These are phyloP conservation scores for Danionella cerebrum DNA, from an alignment of 2,113 vertebrate species.

Conservation along the genomic window DNA sequence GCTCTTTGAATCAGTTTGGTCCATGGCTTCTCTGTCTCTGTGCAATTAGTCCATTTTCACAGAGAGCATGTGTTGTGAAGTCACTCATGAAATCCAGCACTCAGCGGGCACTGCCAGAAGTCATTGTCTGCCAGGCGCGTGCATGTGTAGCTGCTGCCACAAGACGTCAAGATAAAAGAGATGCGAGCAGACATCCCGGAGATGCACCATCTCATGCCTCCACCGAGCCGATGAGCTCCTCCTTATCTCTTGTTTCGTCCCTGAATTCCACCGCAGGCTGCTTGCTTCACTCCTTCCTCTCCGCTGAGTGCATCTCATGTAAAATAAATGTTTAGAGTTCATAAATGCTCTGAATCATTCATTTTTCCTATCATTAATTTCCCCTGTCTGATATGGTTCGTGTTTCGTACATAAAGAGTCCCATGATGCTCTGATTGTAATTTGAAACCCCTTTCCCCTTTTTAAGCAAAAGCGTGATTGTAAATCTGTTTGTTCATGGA, in stretches of 20 bases:
- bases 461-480: no score
- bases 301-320: neutral
- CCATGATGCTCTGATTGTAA: no score
- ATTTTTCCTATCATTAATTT: neutral
- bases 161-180: constrained; percentile 35
- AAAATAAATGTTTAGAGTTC: neutral
- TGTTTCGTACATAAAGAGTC: no score
- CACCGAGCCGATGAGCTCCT: constrained; percentile 19
- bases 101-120: constrained; percentile 12
- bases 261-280: neutral
- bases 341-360: no score
- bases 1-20: no score
- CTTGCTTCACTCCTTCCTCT: neutral
- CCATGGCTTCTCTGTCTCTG: neutral
- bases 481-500: no score
- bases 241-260: neutral
- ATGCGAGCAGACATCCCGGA: constrained; percentile 11
- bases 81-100: constrained; percentile 13
- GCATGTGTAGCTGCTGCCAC: constrained; percentile 4
- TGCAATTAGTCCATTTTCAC: constrained; percentile 27
- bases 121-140: neutral
- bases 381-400: neutral
- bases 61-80: constrained; percentile 22
- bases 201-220: neutral
- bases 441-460: no score